phyloP scores from a whole-genome alignment of 2,888 invertebrate genomes.

The Drepana falcataria region DNA sequence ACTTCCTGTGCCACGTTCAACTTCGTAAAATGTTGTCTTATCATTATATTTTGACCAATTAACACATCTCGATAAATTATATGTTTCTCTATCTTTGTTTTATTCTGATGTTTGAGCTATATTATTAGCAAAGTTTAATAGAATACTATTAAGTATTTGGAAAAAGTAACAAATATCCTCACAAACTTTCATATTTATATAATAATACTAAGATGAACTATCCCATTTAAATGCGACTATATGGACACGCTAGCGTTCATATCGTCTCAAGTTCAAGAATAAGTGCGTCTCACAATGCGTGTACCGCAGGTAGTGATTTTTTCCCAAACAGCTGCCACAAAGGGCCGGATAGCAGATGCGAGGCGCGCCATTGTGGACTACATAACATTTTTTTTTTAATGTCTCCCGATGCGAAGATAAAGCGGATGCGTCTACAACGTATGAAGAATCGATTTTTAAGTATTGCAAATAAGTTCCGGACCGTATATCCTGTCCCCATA shows the following conservation, averaged over 20 bases:
- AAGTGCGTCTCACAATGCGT: conserved; percentile 36
- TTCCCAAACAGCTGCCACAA: conserved; percentile 55
- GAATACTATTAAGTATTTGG: too few relatives aligned
- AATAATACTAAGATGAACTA: neutral
- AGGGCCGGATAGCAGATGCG: conserved; percentile 64
- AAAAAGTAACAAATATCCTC: too few relatives aligned
- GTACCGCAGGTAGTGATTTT: conserved; percentile 63
- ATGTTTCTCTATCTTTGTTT: too few relatives aligned
- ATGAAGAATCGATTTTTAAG: conserved; percentile 52
- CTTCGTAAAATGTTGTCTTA: too few relatives aligned
- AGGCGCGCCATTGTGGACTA: conserved; percentile 45
- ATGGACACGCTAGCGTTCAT: conserved; percentile 22
- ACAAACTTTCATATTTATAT: too few relatives aligned
- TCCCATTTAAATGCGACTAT: neutral
- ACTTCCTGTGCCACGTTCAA: too few relatives aligned
- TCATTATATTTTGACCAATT: too few relatives aligned
- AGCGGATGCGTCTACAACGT: conserved; percentile 31
- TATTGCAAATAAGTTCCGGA: conserved; percentile 52
- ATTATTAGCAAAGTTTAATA: too few relatives aligned
- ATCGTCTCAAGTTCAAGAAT: conserved; percentile 49
- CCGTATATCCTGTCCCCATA: conserved; percentile 23
- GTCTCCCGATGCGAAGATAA: conserved; percentile 25
- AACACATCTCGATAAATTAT: too few relatives aligned
- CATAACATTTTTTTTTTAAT: conserved; percentile 37
- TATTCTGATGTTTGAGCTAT: too few relatives aligned